phyloP scores from a whole-genome alignment of 2,113 vertebrate genomes.

The Lophius piscatorius region DNA sequence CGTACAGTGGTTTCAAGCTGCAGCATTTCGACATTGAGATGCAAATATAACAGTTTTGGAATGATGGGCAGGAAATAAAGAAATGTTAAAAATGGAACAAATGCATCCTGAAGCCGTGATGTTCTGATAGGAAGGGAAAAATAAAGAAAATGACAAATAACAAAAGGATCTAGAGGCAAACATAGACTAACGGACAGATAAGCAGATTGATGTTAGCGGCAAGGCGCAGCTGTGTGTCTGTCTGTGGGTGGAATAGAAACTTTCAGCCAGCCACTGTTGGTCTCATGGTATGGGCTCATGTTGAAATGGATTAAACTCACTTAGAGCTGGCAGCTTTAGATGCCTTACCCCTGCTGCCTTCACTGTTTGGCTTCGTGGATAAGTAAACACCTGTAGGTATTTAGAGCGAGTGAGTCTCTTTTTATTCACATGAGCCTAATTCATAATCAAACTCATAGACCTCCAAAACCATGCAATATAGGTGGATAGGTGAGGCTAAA shows the following conservation, averaged over 20 bases:
- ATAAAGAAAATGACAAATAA: neutral
- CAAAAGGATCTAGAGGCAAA: conserved; percentile 6
- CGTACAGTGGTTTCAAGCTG: neutral
- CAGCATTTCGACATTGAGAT: neutral
- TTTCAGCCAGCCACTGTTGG: conserved; percentile 19
- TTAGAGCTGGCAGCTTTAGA: too few species aligned
- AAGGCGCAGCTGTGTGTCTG: conserved; percentile 7
- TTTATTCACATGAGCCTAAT: too few species aligned
- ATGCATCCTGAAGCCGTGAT: neutral
- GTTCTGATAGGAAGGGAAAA: conserved; percentile 2
- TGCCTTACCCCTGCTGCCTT: too few species aligned
- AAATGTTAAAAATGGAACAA: neutral
- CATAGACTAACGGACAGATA: conserved; percentile 10
- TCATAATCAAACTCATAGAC: too few species aligned
- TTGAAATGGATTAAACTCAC: too few species aligned
- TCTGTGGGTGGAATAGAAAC: conserved; percentile 31
- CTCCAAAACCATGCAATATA: too few species aligned
- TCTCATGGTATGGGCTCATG: conserved; percentile 6
- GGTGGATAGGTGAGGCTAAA: too few species aligned
- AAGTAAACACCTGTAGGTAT: too few species aligned
- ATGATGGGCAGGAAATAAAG: neutral
- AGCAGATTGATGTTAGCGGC: conserved; percentile 10
- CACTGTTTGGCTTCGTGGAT: too few species aligned
- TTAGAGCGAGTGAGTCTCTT: too few species aligned
- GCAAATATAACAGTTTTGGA: neutral